Evolutionary conservation across 2,113 vertebrate species (phyloP).

Genomic region (Oncorhynchus kisutch): DNA sequence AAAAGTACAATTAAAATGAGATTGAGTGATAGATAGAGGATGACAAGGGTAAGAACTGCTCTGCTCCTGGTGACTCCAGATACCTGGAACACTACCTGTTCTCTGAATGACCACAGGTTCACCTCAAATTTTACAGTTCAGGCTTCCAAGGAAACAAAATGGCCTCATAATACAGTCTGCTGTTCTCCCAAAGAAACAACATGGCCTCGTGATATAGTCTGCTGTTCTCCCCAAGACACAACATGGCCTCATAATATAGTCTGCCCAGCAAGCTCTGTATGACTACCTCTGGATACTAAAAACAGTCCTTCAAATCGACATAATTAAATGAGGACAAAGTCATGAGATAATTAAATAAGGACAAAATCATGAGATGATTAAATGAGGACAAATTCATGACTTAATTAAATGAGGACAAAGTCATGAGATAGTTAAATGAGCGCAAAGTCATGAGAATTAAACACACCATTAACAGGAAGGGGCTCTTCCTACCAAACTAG

Average conservation of each 20-base stretch:
- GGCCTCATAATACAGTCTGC: no score
- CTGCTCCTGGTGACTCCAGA: no score
- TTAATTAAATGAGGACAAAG: slow-evolving; percentile 18
- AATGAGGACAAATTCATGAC: slow-evolving; percentile 19
- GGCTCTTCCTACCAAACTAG: background rate
- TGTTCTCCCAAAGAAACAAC: no score
- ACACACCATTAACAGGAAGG: slow-evolving; percentile 26
- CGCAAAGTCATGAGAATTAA: slow-evolving; percentile 28
- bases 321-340: slow-evolving; percentile 9
- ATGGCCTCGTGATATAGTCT: no score
- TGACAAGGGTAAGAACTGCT: no score
- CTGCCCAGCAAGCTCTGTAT: slow-evolving; percentile 47
- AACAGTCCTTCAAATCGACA: slow-evolving; percentile 28
- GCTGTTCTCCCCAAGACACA: no score
- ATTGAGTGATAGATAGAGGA: no score
- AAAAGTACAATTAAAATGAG: background rate
- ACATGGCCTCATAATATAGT: slow-evolving; percentile 18
- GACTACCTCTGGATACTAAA: slow-evolving; percentile 37
- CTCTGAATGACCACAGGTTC: no score
- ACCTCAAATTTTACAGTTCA: no score
- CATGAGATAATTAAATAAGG: slow-evolving; percentile 27
- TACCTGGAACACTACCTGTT: no score
- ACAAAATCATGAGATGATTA: no score
- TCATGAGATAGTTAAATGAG: background rate
- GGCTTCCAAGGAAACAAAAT: no score